Evolutionary conservation across 1,140 invertebrate species (phyloP), one percentile per base, ranked within the genome.

Genomic region (Brachionus sp.): DNA sequence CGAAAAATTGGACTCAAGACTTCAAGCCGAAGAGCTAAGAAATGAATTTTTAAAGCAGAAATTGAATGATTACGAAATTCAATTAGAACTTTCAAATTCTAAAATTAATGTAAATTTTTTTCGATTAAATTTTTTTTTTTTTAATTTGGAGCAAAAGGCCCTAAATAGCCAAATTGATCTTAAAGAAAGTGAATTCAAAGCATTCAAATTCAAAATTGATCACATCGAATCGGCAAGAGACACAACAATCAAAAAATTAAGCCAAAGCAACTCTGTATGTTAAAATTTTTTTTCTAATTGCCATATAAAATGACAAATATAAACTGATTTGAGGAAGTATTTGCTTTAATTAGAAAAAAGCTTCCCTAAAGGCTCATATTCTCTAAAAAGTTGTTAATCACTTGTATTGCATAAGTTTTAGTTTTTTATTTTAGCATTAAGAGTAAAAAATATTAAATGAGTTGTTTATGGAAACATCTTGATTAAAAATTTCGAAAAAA

Each of bases 101-200:
- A 80, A 80, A 62, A 57, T 80, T 23, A 80, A 80, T 23, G 77
- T 80, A 57, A 37, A 37, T 16, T 42, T 33, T 25, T 46, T 77
- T 44, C n/a, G 6, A 64, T 0, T 64, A 64, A 64, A 23, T 23
- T 12, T 10, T 0, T 68, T 68, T 35, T 68, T 10, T 35, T 37
- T 35, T 13, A 50, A 16, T 50, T 50, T 50, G 13, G 5, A 50
- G 5, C n/a, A 13, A 68, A 70, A 80, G 77, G 33, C 16, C 12
- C 25, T 80, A 9, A 62, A 39, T 6, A 33, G 39, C 7, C 77
- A 80, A 62, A 80, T 62, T 9, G 50, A 62, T 12, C 62, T 37
- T n/a, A 66, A 57, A 16, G 77, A 80, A 29, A 16, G 9, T n/a
- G 77, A 80, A 44, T 62, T 80, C 42, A 80, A 66, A 42, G 53